These are phyloP conservation scores for Cyanocitta stelleri DNA, from an alignment of 2,113 vertebrate genomes.

Conservation along the genomic window DNA sequence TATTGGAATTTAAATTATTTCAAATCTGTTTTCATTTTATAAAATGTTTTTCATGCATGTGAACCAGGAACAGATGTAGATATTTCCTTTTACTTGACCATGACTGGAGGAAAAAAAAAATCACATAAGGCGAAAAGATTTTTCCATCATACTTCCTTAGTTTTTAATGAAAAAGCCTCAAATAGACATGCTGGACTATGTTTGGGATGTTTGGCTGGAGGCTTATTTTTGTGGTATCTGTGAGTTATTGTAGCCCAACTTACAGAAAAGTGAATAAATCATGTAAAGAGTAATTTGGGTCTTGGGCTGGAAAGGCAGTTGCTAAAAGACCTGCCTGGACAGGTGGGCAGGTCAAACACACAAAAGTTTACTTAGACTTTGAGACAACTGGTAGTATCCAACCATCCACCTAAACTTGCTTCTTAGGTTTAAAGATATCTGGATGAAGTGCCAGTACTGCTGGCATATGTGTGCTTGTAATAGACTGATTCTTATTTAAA, in stretches of 20 bases:
- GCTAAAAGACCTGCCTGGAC: background rate
- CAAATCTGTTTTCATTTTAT: constrained; percentile 44
- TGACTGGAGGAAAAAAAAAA: background rate
- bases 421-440: background rate
- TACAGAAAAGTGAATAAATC: background rate
- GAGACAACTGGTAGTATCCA: background rate
- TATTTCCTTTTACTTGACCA: constrained; percentile 34
- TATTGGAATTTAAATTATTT: constrained; percentile 36
- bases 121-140: background rate
- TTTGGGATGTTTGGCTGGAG: background rate
- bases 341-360: background rate
- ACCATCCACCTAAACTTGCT: background rate
- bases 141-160: background rate
- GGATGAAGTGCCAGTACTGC: background rate
- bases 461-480: background rate
- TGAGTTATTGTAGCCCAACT: background rate
- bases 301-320: background rate
- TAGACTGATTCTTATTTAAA: constrained; percentile 43
- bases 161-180: background rate
- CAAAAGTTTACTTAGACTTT: background rate
- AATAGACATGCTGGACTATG: background rate
- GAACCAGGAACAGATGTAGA: constrained; percentile 25
- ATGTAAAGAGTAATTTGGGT: background rate
- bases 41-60: constrained; percentile 7
- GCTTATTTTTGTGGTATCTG: background rate